Percentiles rank a stretch among this genome's conserved stretches.
Evolutionary conservation across 2,888 invertebrate species (phyloP).

Genomic region (Tachystola acroxantha): DNA sequence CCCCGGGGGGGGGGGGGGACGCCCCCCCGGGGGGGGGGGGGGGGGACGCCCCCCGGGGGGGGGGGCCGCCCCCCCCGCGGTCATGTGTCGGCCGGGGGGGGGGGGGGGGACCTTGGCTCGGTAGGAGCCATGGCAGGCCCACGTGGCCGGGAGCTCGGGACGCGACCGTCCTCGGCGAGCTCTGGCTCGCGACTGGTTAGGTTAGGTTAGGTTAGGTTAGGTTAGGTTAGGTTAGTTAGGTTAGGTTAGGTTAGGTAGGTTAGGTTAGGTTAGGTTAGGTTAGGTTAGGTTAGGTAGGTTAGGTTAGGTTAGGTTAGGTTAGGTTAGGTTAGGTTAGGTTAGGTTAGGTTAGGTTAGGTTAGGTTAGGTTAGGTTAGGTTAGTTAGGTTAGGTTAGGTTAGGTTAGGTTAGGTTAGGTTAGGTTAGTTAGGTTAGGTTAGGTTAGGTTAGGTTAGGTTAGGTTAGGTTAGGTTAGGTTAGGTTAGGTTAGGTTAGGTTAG

Average conservation of each 20-base stretch:
- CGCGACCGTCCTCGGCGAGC: no score
- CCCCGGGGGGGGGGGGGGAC: no score
- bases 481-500: constrained; percentile 21
- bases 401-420: constrained; percentile 5
- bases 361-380: not conserved
- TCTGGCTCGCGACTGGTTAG: no score
- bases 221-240: constrained; percentile 4
- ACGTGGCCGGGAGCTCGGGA: no score
- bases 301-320: constrained; percentile 10
- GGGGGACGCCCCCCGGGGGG: no score
- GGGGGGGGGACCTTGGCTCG: no score
- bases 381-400: not conserved
- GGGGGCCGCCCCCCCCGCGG: no score
- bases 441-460: constrained; percentile 9
- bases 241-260: constrained; percentile 15
- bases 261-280: constrained; percentile 10
- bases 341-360: not conserved
- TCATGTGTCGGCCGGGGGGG: no score
- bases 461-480: constrained; percentile 18
- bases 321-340: constrained; percentile 12
- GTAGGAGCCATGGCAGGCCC: no score
- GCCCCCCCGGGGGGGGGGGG: no score
- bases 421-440: constrained; percentile 1
- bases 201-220: no score
- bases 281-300: constrained; percentile 7